phyloP scores from a whole-genome alignment of 2,888 invertebrate species.

The Lycaena phlaeas region DNA sequence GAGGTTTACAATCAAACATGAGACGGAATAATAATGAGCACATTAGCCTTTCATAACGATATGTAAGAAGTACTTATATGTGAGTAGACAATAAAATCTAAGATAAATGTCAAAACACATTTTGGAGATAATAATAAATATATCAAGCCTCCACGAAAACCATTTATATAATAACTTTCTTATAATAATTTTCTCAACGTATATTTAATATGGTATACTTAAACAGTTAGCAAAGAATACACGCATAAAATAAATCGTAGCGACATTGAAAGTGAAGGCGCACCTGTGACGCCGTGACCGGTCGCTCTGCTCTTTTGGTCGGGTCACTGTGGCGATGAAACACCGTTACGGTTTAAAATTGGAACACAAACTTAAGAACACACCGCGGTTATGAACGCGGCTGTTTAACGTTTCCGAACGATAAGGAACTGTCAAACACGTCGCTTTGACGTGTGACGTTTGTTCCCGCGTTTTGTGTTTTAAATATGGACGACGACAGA shows the following conservation, averaged over 20 bases:
- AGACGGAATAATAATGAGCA: no score
- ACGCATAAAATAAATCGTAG: slow-evolving; percentile 39
- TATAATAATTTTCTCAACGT: background rate
- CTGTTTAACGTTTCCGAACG: background rate
- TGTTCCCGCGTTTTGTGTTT: slow-evolving; percentile 16
- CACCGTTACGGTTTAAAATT: slow-evolving; percentile 38
- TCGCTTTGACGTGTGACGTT: slow-evolving; percentile 5
- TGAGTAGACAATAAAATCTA: no score
- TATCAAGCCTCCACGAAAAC: no score
- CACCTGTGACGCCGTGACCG: slow-evolving; percentile 61
- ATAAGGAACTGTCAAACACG: slow-evolving; percentile 4
- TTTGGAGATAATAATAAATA: no score
- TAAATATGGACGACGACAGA: slow-evolving; percentile 38
- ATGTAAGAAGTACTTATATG: no score
- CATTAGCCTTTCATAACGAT: no score
- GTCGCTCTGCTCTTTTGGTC: slow-evolving; percentile 41
- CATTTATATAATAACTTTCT: no score
- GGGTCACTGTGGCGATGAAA: slow-evolving; percentile 47
- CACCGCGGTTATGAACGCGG: background rate
- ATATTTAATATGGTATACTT: slow-evolving; percentile 3
- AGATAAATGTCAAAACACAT: no score
- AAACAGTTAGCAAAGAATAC: slow-evolving; percentile 13
- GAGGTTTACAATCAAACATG: no score
- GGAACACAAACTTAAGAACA: slow-evolving; percentile 19
- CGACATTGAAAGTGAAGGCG: slow-evolving; percentile 60